Evolutionary conservation across 2,113 vertebrate genomes (phyloP), one percentile per base, ranked within the genome.

Genomic region (Donacobius atricapilla): DNA sequence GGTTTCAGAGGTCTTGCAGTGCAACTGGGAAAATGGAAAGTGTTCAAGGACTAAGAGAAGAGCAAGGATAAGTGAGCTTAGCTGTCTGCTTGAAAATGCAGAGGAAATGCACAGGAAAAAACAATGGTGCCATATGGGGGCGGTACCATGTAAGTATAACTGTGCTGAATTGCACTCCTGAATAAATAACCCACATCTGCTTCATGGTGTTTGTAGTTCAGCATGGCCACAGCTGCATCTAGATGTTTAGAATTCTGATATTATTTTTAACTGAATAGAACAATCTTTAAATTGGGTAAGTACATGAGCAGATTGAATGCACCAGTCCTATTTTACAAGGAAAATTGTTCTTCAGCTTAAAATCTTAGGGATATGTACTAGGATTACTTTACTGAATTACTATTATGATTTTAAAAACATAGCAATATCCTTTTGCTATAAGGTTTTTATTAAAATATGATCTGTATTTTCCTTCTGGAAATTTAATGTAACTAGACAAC

Each of bases 21-120:
- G 60, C 76, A 95, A 73, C 25, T 87, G 68, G 72, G 80, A 69
- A 89, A 57, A 90, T 4, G 44, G 75, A 71, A 89, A 45, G 47
- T 85, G 30, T 89, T 97, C 86, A 95, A 93, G 80, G 81, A 44
- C 68, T 92, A 63, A 87, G 65, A 87, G 44, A 68, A 73, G 42
- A 95, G 78, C n/a, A 61, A 47, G 76, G 70, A 63, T 88, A 80
- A 93, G 84, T 53, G 64, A 89, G 37, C 27, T 57, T 66, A 31
- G 58, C 30, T 65, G 27, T 83, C 37, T 87, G 76, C 72, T 87
- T 81, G 89, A 83, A 91, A 94, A 86, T 48, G 65, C 28, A 72
- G 54, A 65, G 56, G 44, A 56, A 83, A 71, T 58, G 7, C 31
- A 15, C 33, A 63, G 33, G 28, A 25, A 68, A 54, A 44, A 88